Evolutionary conservation across 1,140 invertebrate species (phyloP).

Genomic region (Drusus annulatus): DNA sequence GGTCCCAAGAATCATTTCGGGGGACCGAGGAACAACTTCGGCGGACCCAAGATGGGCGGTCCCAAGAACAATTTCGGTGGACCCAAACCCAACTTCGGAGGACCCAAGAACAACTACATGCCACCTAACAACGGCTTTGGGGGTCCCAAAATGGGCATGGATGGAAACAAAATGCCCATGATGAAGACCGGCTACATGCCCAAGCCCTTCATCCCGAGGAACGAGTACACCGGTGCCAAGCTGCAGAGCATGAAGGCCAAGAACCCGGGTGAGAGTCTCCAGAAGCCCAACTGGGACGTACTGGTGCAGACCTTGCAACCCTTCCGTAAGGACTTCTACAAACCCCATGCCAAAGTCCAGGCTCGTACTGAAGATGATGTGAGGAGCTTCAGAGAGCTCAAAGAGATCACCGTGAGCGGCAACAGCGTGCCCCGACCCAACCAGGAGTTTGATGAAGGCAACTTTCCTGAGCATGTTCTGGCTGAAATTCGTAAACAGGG

Average conservation of each 20-base stretch:
- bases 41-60: slow-evolving; percentile 69
- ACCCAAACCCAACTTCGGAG: slow-evolving; percentile 69
- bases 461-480: slow-evolving; percentile 88
- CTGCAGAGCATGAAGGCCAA: slow-evolving; percentile 77
- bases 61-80: slow-evolving; percentile 73
- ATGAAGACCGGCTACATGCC: slow-evolving; percentile 63
- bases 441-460: slow-evolving; percentile 90
- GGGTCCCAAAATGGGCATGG: slow-evolving; percentile 64
- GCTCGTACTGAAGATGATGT: slow-evolving; percentile 82
- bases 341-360: slow-evolving; percentile 84
- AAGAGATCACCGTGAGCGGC: slow-evolving; percentile 91
- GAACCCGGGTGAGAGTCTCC: slow-evolving; percentile 83
- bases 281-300: slow-evolving; percentile 90
- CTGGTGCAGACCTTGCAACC: slow-evolving; percentile 77
- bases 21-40: slow-evolving; percentile 67
- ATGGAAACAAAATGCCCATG: slow-evolving; percentile 65
- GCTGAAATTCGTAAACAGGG: slow-evolving; percentile 86
- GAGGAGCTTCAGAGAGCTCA: slow-evolving; percentile 78
- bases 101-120: slow-evolving; percentile 67
- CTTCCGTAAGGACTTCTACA: slow-evolving; percentile 95
- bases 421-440: slow-evolving; percentile 88
- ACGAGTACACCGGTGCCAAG: slow-evolving; percentile 71
- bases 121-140: slow-evolving; percentile 68
- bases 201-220: slow-evolving; percentile 65
- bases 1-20: slow-evolving; percentile 68